These are phyloP conservation scores for Tragopan temminckii DNA, from an alignment of 2,797 vertebrate species.

Conservation along the genomic window DNA sequence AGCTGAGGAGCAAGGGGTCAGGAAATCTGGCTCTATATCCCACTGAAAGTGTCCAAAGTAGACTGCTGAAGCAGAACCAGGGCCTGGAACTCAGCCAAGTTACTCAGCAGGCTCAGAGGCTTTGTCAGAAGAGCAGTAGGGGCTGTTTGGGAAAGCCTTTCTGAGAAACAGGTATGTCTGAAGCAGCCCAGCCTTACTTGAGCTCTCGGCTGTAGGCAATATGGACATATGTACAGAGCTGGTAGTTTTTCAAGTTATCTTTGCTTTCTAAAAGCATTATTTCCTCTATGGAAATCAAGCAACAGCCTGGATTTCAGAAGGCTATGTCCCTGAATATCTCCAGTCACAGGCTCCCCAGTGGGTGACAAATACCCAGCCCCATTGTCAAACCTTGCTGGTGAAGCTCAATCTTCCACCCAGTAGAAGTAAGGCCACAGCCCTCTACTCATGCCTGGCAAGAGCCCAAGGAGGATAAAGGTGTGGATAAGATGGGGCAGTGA, in stretches of 20 bases:
- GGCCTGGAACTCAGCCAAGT: background rate
- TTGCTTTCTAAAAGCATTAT: background rate
- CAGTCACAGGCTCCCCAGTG: background rate
- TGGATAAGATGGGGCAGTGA: background rate
- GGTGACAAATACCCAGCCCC: background rate
- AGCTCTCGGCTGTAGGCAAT: background rate
- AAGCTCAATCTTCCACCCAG: background rate
- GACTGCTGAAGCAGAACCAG: background rate
- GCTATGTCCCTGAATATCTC: background rate
- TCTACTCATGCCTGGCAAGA: background rate
- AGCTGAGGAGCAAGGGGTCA: background rate
- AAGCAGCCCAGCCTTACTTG: background rate
- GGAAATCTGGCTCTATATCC: slow-evolving; percentile 17
- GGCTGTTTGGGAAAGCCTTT: background rate
- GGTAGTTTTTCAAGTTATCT: background rate
- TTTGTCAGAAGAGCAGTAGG: slow-evolving; percentile 27
- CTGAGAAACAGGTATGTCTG: background rate
- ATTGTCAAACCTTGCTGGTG: background rate
- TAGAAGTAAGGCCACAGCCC: background rate
- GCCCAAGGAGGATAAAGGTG: background rate
- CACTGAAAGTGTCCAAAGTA: background rate
- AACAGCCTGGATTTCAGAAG: background rate
- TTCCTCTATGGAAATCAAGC: background rate
- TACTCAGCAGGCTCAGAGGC: slow-evolving; percentile 25
- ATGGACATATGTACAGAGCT: background rate